Base-by-base conservation (phyloP, 2,797 vertebrate species). In the Takifugu ocellatus region DNA sequence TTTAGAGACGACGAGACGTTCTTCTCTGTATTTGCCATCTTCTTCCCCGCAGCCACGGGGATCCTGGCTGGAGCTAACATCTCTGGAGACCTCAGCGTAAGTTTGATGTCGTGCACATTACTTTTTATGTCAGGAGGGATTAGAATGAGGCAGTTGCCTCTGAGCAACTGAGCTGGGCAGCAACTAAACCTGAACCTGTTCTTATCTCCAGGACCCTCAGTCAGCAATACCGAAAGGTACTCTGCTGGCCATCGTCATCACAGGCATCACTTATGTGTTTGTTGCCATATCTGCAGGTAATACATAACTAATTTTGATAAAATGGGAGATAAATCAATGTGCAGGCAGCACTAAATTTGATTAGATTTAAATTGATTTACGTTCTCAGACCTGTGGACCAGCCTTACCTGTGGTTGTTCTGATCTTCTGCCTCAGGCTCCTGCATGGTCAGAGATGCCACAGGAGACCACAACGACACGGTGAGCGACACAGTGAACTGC, bases 21-120 rank as follows among this genome's bases (percentile, higher is more conserved):
- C 86, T 98, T 98, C 84, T 96, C 96, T 0, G 92, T 97, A 14
- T 98, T 98, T 67, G 94, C 96, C 59, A 98, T 98, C 80, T 98
- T 98, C 86, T 98, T 98, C 77, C 96, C 96, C 57, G 96, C 96
- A 66, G 96, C 96, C 69, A 98, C 96, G 48, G 96, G 96, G 72
- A 98, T 98, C 82, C 90, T 98, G 71, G 96, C 96, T 33, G 96
- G 96, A 75, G 96, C 96, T 72, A 98, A 98, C 89, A 98, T 98
- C 88, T 98, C 96, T 1, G 96, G 96, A 83, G 96, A 98, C 79
- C 95, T 98, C 53, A 83, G 87, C n/a, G 96, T 98, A 60, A 92
- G 94, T 59, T 27, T 27, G 49, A 36, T 29, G 14, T 2, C 0
- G 24, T 10, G 43, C 2, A 3, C 26, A 27, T 3, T 27, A 14